Percentiles rank a stretch among this genome's conserved stretches.
Evolutionary conservation across 2,113 vertebrate genomes (phyloP).

Genomic region (Anguilla japonica): DNA sequence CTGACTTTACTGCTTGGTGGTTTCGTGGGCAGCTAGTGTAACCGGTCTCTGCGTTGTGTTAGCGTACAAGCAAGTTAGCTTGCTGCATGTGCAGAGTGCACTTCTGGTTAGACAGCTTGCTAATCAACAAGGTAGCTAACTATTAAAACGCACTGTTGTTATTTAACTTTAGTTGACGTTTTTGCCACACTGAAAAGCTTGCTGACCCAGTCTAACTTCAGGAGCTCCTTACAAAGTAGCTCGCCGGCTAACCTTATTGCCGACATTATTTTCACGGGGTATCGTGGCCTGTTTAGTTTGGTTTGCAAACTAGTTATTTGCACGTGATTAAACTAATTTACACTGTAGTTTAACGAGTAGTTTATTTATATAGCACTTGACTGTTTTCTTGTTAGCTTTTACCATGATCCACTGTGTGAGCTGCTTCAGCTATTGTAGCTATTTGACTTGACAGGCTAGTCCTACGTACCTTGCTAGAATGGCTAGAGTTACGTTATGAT

Average conservation of each 20-base stretch:
- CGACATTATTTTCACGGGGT: not conserved
- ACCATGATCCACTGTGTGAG: not conserved
- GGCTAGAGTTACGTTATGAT: too few relatives aligned
- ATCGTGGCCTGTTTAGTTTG: not conserved
- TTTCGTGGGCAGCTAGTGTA: not conserved
- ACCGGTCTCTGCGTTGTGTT: not conserved
- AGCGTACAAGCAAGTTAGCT: slow-evolving; percentile 26
- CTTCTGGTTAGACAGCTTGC: slow-evolving; percentile 12
- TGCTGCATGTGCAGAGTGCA: not conserved
- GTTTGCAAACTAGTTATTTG: not conserved
- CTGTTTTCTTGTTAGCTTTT: not conserved
- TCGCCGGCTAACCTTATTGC: not conserved
- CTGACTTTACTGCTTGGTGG: not conserved
- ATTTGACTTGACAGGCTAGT: not conserved
- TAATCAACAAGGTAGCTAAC: not conserved
- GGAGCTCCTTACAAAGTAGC: not conserved
- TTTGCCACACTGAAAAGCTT: not conserved
- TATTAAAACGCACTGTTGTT: not conserved
- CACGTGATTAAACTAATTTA: not conserved
- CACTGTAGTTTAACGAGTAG: not conserved
- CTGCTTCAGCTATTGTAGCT: not conserved
- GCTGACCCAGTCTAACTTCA: not conserved
- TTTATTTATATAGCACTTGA: not conserved
- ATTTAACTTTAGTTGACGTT: not conserved
- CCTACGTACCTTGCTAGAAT: too few relatives aligned